A percentile compares a stretch with the other conserved stretches of the same genome.
Evolutionary conservation across 2,113 vertebrate species (phyloP).

Genomic region (Centropristis striata): DNA sequence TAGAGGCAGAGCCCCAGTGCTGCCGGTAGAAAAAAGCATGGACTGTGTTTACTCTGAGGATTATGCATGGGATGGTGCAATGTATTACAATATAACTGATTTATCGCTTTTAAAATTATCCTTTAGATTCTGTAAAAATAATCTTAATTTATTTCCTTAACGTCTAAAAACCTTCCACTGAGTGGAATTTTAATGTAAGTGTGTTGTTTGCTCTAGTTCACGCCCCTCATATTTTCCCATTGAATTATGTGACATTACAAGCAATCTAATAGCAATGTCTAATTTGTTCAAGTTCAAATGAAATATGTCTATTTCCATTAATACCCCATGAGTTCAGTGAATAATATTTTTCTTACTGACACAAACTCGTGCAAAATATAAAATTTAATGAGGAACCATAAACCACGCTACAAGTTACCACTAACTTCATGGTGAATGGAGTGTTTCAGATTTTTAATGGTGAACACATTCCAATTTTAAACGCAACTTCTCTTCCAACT

Average conservation of each 20-base stretch:
- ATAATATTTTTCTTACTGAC: slow-evolving; percentile 36
- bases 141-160: neutral
- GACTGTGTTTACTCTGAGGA: too few species aligned
- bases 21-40: too few species aligned
- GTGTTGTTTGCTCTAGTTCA: neutral
- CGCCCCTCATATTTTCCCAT: neutral
- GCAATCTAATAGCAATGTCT: neutral
- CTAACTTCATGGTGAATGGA: slow-evolving; percentile 43
- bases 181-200: neutral
- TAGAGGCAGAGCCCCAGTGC: too few species aligned
- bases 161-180: neutral
- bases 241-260: slow-evolving; percentile 9
- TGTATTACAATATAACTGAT: too few species aligned
- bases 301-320: neutral
- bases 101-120: neutral
- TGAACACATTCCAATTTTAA: slow-evolving; percentile 41
- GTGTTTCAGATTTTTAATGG: slow-evolving; percentile 67
- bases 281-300: slow-evolving; percentile 27
- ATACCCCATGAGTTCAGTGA: slow-evolving; percentile 9
- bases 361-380: slow-evolving; percentile 25
- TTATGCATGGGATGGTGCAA: too few species aligned
- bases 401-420: slow-evolving; percentile 39
- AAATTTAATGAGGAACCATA: slow-evolving; percentile 54
- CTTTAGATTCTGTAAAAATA: neutral
- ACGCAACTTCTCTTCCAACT: slow-evolving; percentile 54